These are phyloP conservation scores for Melanaphis sacchari DNA, from an alignment of 1,140 invertebrate genomes.

Conservation along the genomic window DNA sequence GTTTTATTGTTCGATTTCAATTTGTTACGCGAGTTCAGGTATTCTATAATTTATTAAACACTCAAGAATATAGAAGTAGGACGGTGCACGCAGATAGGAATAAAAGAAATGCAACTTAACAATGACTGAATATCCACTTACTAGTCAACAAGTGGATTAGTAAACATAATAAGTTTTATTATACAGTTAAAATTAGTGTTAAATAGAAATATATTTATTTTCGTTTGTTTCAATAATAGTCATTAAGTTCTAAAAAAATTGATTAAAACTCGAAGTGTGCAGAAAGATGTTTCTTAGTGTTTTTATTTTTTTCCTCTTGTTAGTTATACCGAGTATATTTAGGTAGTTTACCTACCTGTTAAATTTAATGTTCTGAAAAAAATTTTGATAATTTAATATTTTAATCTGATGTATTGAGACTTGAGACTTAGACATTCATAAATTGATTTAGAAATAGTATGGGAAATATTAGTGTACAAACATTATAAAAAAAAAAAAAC, in stretches of 20 bases:
- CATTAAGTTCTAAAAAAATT: background rate
- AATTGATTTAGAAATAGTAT: background rate
- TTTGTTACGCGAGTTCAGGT: background rate
- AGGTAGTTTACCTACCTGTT: background rate
- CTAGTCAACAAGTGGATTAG: background rate
- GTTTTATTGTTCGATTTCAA: slow-evolving; percentile 21
- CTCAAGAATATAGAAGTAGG: background rate
- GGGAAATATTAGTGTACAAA: background rate
- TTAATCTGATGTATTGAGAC: background rate
- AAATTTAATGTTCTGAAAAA: background rate
- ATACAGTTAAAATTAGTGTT: background rate
- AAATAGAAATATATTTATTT: background rate
- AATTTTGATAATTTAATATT: background rate
- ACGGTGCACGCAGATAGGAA: background rate
- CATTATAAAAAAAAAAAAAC: too few relatives aligned
- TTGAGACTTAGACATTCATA: background rate
- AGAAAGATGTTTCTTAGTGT: background rate
- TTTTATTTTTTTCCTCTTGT: background rate
- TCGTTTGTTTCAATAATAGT: background rate
- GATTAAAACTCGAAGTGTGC: background rate
- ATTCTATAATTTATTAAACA: slow-evolving; percentile 9
- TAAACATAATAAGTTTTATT: background rate
- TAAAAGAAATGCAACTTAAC: background rate
- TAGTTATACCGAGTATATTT: too few relatives aligned
- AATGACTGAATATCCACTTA: background rate